Base-by-base conservation (phyloP, 2,888 invertebrate genomes). In the Aricia artaxerxes region DNA sequence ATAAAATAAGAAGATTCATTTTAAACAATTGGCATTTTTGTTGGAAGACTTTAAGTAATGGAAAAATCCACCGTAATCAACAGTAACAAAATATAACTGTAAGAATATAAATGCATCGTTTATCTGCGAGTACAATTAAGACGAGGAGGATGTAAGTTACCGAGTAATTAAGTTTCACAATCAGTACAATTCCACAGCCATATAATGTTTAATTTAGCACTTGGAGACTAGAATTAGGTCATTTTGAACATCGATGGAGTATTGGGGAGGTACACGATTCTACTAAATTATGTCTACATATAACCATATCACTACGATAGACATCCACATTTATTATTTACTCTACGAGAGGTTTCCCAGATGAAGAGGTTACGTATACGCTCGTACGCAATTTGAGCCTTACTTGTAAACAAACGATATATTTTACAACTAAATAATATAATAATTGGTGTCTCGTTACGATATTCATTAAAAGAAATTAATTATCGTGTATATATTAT, bases 151-250 rank as follows among this genome's bases (percentile, higher is more conserved):
- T 85, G 87, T 84, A 87, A 84, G 86, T 85, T 87, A 90, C 84
- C 84, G 89, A 85, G 85, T 89, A 87, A 90, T 90, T 89, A 89
- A 89, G 89, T 88, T 57, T 90, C 89, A 91, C 90, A 87, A 89
- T 93, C 91, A 93, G 92, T 93, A 90, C 92, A 86, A 90, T 92
- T 92, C 93, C 94, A 94, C 94, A 94, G 94, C 94, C 94, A 93
- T 94, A 91, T 90, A 87, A 84, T 86, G 82, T 91, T 90, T 91
- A 89, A 91, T 90, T 91, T 92, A 93, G 91, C 90, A 92, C 90
- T 92, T 92, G 88, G 87, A 90, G 87, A 86, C 88, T 91, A 92
- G 84, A 85, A 83, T 87, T 84, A 85, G 85, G 82, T 83, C 82
- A 85, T 79, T 79, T 79, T 44, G 49, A 79, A 79, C 73, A 61